phyloP scores from a whole-genome alignment of 2,113 vertebrate species.

The Mormoops blainvillei region DNA sequence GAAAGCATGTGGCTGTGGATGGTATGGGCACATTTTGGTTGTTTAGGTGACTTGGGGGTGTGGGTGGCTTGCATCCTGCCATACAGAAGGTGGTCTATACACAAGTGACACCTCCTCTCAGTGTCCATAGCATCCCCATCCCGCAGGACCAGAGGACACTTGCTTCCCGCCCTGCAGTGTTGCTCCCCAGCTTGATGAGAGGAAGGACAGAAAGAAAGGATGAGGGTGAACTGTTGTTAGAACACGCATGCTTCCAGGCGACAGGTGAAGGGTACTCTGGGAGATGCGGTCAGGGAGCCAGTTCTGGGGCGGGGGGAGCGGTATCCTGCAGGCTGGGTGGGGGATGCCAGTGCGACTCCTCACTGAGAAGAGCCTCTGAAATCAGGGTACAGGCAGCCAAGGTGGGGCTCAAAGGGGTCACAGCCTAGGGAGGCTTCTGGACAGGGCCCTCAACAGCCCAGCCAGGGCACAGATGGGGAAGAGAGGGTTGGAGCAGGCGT shows the following conservation, averaged over 20 bases:
- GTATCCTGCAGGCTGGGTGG: accelerated
- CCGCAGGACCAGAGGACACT: accelerated
- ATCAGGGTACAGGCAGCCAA: accelerated
- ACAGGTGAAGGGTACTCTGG: not conserved
- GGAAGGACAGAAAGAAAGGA: not conserved
- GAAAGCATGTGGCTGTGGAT: accelerated
- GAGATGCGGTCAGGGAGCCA: accelerated
- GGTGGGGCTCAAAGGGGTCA: not conserved
- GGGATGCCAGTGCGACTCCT: not conserved
- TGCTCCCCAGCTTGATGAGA: accelerated
- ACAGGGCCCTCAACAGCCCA: accelerated
- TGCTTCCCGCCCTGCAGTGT: not conserved
- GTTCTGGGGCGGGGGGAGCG: not conserved
- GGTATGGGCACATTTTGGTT: accelerated
- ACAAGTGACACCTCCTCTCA: not conserved
- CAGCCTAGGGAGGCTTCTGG: not conserved
- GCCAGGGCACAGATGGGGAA: not conserved
- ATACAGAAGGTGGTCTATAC: not conserved
- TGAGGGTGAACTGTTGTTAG: accelerated
- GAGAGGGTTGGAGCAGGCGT: accelerated
- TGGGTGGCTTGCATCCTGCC: not conserved
- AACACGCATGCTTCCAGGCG: not conserved
- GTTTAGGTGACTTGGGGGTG: not conserved
- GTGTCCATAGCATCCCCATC: accelerated
- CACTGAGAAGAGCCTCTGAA: not conserved